Conservation (phyloP, 2,113 vertebrate species). For the Pterocles gutturalis region DNA sequence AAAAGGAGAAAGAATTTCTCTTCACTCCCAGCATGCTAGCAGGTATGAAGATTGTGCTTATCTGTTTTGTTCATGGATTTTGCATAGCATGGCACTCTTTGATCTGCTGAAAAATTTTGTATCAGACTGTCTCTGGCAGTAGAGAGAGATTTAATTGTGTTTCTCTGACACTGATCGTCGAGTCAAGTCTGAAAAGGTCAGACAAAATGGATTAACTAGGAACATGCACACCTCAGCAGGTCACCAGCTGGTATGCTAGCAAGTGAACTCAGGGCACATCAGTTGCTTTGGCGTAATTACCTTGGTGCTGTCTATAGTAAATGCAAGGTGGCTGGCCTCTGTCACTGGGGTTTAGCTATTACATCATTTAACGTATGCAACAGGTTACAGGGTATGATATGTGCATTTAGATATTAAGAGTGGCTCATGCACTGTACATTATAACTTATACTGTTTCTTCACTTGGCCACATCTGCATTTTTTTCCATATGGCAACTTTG, state of each 20-base stretch:
- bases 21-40: slow-evolving; percentile 83
- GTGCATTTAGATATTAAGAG: neutral
- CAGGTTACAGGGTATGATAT: neutral
- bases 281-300: neutral
- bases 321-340: neutral
- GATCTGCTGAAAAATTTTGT: neutral
- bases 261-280: neutral
- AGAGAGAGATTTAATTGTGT: neutral
- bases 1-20: slow-evolving; percentile 82
- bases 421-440: neutral
- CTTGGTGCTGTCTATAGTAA: neutral
- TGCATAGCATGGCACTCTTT: neutral
- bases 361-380: neutral
- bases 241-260: neutral
- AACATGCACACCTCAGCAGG: neutral
- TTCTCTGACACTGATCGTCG: neutral
- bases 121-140: neutral
- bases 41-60: slow-evolving; percentile 75
- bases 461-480: neutral
- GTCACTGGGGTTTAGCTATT: neutral
- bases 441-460: neutral
- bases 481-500: neutral
- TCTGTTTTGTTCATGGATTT: neutral
- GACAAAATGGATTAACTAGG: neutral
- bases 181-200: neutral